Base-by-base conservation (phyloP, 2,113 vertebrate species). In the Sander lucioperca region DNA sequence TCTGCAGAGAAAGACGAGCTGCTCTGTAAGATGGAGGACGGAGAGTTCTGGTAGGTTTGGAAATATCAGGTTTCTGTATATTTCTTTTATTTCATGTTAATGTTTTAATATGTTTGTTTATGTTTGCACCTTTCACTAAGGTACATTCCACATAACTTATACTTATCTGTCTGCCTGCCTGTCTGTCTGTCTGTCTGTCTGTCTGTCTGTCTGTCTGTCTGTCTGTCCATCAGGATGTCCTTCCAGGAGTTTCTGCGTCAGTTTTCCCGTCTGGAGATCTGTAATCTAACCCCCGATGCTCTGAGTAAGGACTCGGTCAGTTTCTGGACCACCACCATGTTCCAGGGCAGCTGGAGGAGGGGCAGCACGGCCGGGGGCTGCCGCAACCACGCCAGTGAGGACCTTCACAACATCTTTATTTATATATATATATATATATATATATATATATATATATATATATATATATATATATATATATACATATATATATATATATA, bases 341-440 rank as follows among this genome's bases (percentile, higher is more conserved):
- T 94, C 0, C 93, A 97, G 21, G 97, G 97, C 71, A 90, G 85
- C 0, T 98, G 98, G 98, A 95, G 96, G 64, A 89, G 91, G 2
- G 97, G 97, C 0, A 98, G 97, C 94, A 96, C 96, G 0, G 97
- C 97, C 0, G 98, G 97, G 1, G 97, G 97, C 93, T 99, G 97
- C 95, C 96, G 97, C 84, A 98, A 98, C 92, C 86, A 97, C 77
- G 93, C 96, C 50, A 86, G 93, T 95, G 54, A 91, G 71, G 36
- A 2, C 33, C 33, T 33, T 33, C 6, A 33, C 33, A 33, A 33
- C 36, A 0, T 9, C 36, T 39, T 8, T 39, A 36, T 36, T 6
- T 36, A 36, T 1, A 33, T 33, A n/a, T n/a, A n/a, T n/a, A n/a
- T n/a, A n/a, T n/a, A n/a, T n/a, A n/a, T n/a, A n/a, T n/a, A n/a